A percentile compares a stretch with the other conserved stretches of the same genome.
Conservation (phyloP, 2,888 invertebrate genomes). For the Dascillus cervinus region DNA sequence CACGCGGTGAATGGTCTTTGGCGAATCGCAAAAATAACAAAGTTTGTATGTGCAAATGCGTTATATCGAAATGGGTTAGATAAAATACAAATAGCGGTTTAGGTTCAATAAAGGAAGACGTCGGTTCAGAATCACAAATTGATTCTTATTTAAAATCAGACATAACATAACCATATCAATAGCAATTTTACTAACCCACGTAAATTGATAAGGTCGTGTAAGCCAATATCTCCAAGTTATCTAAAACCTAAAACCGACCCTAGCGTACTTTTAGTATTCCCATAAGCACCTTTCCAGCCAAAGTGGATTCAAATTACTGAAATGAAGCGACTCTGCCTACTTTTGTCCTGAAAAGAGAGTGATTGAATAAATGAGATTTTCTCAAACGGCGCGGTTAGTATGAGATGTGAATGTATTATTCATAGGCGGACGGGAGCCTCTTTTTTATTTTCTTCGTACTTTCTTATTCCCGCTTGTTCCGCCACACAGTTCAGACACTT, state of each 20-base stretch:
- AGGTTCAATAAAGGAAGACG: no score
- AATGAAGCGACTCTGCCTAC: slow-evolving; percentile 18
- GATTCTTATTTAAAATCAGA: no score
- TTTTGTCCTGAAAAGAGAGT: slow-evolving; percentile 26
- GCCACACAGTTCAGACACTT: slow-evolving; percentile 7
- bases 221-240: slow-evolving; percentile 10
- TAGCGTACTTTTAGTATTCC: slow-evolving; percentile 13
- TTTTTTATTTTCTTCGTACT: slow-evolving; percentile 8
- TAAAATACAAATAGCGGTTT: no score
- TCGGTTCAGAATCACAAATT: no score
- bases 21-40: no score
- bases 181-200: slow-evolving; percentile 9
- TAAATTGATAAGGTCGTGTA: slow-evolving; percentile 15
- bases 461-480: slow-evolving; percentile 8
- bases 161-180: slow-evolving; percentile 14
- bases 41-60: no score
- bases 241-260: slow-evolving; percentile 8
- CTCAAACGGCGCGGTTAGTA: slow-evolving; percentile 16
- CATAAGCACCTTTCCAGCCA: slow-evolving; percentile 13
- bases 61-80: no score
- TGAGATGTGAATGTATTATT: slow-evolving; percentile 13
- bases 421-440: slow-evolving; percentile 12
- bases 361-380: slow-evolving; percentile 37
- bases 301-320: slow-evolving; percentile 18
- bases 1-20: no score